A percentile compares a stretch with the other conserved stretches of the same genome.
Evolutionary conservation across 2,888 invertebrate genomes (phyloP).

Genomic region (Vanessa cardui): DNA sequence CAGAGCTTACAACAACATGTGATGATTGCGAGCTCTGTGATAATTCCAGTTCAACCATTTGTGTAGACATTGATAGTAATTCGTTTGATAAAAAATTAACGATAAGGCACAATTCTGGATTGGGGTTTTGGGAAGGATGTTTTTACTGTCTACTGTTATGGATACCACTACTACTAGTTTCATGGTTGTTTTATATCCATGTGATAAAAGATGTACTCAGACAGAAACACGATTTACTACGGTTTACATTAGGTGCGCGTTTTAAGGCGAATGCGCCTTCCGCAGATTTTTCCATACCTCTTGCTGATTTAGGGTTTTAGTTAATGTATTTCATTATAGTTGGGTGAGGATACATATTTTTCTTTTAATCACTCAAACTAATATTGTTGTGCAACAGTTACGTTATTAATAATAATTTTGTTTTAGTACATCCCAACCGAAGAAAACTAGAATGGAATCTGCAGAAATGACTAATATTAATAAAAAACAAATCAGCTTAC

Average conservation of each 20-base stretch:
- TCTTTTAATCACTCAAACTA: neutral
- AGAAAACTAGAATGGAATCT: slow-evolving; percentile 10
- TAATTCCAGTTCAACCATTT: slow-evolving; percentile 38
- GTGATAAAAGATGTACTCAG: slow-evolving; percentile 49
- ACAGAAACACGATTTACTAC: slow-evolving; percentile 11
- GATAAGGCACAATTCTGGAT: slow-evolving; percentile 40
- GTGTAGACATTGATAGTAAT: slow-evolving; percentile 40
- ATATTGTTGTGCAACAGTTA: neutral
- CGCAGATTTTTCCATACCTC: slow-evolving; percentile 45
- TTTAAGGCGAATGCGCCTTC: neutral
- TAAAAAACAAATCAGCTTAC: neutral
- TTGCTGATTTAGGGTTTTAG: slow-evolving; percentile 67
- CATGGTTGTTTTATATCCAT: slow-evolving; percentile 53
- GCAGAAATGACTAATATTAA: neutral
- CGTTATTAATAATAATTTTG: neutral
- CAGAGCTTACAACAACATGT: slow-evolving; percentile 16
- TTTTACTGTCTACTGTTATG: slow-evolving; percentile 60
- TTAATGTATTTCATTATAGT: slow-evolving; percentile 3
- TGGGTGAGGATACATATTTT: neutral
- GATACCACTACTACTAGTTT: slow-evolving; percentile 57
- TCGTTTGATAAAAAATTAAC: slow-evolving; percentile 38
- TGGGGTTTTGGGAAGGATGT: slow-evolving; percentile 56
- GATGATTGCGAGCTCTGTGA: slow-evolving; percentile 32
- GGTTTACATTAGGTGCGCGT: slow-evolving; percentile 1
- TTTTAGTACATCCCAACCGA: slow-evolving; percentile 11